Evolutionary conservation across 2,113 vertebrate genomes (phyloP), one percentile per base, ranked within the genome.

Genomic region (Cathartes aura): DNA sequence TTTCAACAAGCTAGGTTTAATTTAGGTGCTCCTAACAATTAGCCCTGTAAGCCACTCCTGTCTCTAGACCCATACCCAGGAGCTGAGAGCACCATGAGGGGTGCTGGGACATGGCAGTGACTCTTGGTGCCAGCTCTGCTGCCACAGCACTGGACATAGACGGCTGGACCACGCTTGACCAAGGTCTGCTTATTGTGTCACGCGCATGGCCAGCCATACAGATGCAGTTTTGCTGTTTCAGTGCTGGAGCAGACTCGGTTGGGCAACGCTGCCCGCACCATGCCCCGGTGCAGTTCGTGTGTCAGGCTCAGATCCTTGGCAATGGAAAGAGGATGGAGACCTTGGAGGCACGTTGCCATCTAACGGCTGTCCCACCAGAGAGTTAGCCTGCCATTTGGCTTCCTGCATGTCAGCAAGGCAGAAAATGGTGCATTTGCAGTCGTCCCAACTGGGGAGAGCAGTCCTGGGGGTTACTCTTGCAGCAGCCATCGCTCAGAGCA

Each of bases 131-230:
- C 48, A 23, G 38, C 43, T 90, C 24, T 59, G 10, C 80, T 43
- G 76, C 52, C 0, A 0, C 52, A 83, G 58, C 72, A 21, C 26
- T 76, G 64, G 48, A 32, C 32, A n/a, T 0, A 12, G 43, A 27
- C 0, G 4, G 63, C 48, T 68, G 59, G 40, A 30, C 45, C 27
- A 15, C 0, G 1, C 62, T 53, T 74, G 72, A 21, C 10, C 67
- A 50, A 72, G 30, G 29, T 55, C 38, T 76, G 24, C 43, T 79
- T 76, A 8, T 11, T 59, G 58, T 80, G 71, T n/a, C 56, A 27
- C 1, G 1, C 2, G 5, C 19, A 8, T 7, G 29, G 30, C 6
- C 62, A 68, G n/a, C 24, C 23, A 6, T 19, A 29, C 4, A 40
- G 45, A 26, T 43, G 50, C 10, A 32, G 18, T 56, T 87, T 34